Conservation (phyloP, 2,888 invertebrate species). For the Drosophila algonquin region DNA sequence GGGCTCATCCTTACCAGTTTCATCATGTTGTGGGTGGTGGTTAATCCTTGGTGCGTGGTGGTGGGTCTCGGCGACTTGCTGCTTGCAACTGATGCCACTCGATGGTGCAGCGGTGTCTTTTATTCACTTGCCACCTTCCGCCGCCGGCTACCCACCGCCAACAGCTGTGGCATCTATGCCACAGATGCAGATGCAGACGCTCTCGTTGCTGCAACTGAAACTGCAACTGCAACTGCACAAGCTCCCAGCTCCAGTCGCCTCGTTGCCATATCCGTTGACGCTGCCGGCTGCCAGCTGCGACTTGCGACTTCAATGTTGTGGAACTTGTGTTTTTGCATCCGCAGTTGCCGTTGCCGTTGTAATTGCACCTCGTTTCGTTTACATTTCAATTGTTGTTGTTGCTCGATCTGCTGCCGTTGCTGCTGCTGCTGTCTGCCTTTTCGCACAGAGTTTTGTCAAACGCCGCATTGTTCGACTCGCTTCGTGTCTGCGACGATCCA, state of each 20-base stretch:
- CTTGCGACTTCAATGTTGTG: constrained; percentile 44
- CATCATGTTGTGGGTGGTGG: constrained; percentile 58
- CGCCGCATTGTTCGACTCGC: constrained; percentile 49
- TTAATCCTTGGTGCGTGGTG: constrained; percentile 35
- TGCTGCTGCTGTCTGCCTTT: constrained; percentile 37
- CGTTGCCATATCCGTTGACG: constrained; percentile 65
- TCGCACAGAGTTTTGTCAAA: constrained; percentile 51
- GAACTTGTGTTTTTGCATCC: constrained; percentile 59
- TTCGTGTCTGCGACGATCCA: constrained; percentile 24
- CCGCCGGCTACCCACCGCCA: constrained; percentile 33
- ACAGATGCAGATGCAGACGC: constrained; percentile 76
- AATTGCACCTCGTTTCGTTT: constrained; percentile 48
- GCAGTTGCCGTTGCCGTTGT: constrained; percentile 56
- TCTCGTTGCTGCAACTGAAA: constrained; percentile 72
- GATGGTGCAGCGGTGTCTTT: constrained; percentile 70
- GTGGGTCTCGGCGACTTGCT: constrained; percentile 40
- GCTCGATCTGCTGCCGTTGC: constrained; percentile 12
- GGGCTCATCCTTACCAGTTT: constrained; percentile 63
- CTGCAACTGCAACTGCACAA: constrained; percentile 60
- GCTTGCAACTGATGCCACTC: constrained; percentile 80
- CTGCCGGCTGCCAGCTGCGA: constrained; percentile 43
- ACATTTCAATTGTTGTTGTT: constrained; percentile 44
- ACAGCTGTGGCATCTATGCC: constrained; percentile 39
- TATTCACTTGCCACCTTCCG: constrained; percentile 74
- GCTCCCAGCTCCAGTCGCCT: constrained; percentile 16